Base-by-base conservation (phyloP, 1,140 invertebrate species). In the Aphis craccivora region DNA sequence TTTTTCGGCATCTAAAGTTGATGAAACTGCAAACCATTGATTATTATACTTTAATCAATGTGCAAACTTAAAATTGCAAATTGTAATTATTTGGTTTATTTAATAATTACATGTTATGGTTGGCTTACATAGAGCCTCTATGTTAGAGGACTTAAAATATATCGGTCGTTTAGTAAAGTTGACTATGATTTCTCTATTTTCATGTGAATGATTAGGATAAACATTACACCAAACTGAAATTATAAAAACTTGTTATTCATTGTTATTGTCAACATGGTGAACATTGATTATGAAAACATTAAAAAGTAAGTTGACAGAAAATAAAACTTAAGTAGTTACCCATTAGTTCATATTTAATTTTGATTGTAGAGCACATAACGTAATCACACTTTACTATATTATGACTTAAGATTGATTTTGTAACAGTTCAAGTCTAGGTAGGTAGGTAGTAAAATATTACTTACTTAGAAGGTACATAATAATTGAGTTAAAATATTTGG, bases 211-310 rank as follows among this genome's bases (percentile, higher is more conserved):
- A 23, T 40, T 83, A 83, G 2, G 8, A 23, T 22, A 7, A 43
- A 84, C 35, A 40, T 40, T 30, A 40, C 30, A 9, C 3, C 1
- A 86, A 86, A 45, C 11, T 30, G 18, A 86, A 45, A 30, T 84
- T 86, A 86, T 86, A 30, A 11, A 45, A 43, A 0, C 23, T 45
- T 37, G 9, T 43, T 43, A 9, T 30, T 30, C 37, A 45, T 45
- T 45, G 40, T 45, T 55, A 55, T 40, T 53, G 48, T n/a, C n/a
- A 89, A 25, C 11, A 89, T 89, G 88, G 37, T 53, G 48, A 89
- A 55, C 18, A 55, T 89, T 55, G 88, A 89, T 55, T 89, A 55
- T 55, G 88, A 89, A 55, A 89, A 89, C 53, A 89, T 89, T 89
- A 51, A 89, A 89, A 89, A 89, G 88, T 89, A 55, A 89, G 88